A percentile compares a stretch with the other conserved stretches of the same genome.
phyloP scores from a whole-genome alignment of 1,140 invertebrate species.

The Trichonephila clavipes region DNA sequence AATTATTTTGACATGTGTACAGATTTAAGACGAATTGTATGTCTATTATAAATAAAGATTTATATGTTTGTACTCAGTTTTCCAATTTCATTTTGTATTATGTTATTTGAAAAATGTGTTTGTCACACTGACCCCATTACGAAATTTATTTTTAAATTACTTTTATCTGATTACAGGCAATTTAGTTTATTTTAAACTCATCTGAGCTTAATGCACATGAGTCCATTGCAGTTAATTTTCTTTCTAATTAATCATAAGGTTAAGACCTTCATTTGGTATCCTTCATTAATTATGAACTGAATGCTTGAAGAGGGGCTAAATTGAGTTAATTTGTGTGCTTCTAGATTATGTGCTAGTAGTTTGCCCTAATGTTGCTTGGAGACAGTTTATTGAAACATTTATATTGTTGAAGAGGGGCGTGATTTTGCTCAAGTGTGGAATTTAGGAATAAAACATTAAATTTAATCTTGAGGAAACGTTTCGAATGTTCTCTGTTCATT shows the following conservation, averaged over 20 bases:
- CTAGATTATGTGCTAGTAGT: not conserved
- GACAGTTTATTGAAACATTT: not conserved
- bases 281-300: slow-evolving; percentile 1
- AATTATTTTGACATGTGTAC: too few species aligned
- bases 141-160: too few species aligned
- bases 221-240: not conserved
- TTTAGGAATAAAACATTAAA: not conserved
- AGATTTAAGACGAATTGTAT: too few species aligned
- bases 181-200: not conserved
- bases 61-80: too few species aligned
- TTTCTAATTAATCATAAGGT: slow-evolving; percentile 21
- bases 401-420: not conserved
- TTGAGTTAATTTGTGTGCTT: not conserved
- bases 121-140: too few species aligned
- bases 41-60: too few species aligned
- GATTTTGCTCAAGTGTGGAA: not conserved
- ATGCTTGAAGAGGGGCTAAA: not conserved
- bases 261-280: not conserved
- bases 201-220: not conserved
- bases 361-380: not conserved
- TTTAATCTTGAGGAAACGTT: not conserved
- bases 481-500: not conserved
- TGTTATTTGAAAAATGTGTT: too few species aligned
- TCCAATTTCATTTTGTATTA: too few species aligned
- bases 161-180: too few species aligned